These are phyloP conservation scores for Temnothorax nylanderi DNA, from an alignment of 1,140 invertebrate species.

Conservation along the genomic window DNA sequence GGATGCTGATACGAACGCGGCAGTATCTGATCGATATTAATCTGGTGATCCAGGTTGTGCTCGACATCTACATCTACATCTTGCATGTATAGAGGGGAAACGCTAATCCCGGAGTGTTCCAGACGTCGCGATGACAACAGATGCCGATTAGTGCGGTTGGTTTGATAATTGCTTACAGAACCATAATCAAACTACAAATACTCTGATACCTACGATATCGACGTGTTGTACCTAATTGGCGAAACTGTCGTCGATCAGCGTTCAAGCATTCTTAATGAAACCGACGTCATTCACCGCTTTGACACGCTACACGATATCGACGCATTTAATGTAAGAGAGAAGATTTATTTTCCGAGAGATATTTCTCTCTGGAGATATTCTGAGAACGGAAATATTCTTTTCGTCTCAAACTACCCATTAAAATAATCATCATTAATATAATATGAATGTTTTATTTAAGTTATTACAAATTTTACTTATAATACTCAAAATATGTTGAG, in stretches of 20 bases:
- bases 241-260: constrained; percentile 35
- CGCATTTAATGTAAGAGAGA: not conserved
- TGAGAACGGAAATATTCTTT: not conserved
- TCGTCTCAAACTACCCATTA: not conserved
- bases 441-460: not conserved
- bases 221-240: constrained; percentile 45
- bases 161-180: constrained; percentile 71
- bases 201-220: constrained; percentile 24
- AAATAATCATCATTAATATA: not conserved
- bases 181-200: constrained; percentile 60
- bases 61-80: constrained; percentile 37
- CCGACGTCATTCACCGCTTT: constrained; percentile 18
- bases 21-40: constrained; percentile 36
- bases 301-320: not conserved
- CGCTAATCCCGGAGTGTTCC: constrained; percentile 54
- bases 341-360: not conserved
- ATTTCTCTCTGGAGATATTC: not conserved
- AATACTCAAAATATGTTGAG: not conserved
- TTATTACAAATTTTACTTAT: not conserved
- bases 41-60: constrained; percentile 48
- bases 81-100: not conserved
- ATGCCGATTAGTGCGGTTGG: constrained; percentile 65
- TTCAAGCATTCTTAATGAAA: constrained; percentile 34
- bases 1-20: not conserved
- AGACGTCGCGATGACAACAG: constrained; percentile 67